Base-by-base conservation (phyloP, 2,888 invertebrate species). In the Tyria jacobaeae region DNA sequence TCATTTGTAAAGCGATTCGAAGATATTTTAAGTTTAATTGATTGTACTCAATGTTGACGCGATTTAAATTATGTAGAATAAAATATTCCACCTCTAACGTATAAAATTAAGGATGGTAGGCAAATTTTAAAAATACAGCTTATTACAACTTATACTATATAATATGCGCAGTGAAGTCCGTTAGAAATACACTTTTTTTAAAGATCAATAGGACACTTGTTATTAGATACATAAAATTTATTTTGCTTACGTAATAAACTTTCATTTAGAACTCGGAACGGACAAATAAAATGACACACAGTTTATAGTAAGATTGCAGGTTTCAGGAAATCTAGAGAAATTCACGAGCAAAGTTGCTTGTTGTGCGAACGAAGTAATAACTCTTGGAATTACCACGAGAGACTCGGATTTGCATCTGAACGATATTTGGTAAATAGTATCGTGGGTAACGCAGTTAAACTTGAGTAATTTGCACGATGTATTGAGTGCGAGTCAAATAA, bases 371-470 rank as follows among this genome's bases (percentile, higher is more conserved):
- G 73, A 66, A 71, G 79, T 76, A 79, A 79, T 82, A 79, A 82
- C 64, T 75, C 66, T 60, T 53, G 31, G 66, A 47, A 72, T 71
- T 76, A 76, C 77, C 79, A 66, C 78, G 64, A 70, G 78, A 79
- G 76, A 72, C 66, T 76, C 54, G 72, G 71, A 84, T 85, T 86
- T 85, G 80, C 82, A 82, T 84, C 79, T 68, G 68, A 69, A 69
- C 70, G 75, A 76, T 80, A 82, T 85, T 83, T 81, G 75, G 74
- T 80, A 79, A 83, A 83, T 81, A 76, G 79, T 70, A 74, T 75
- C 76, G 72, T 70, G 78, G 75, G 76, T 79, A 79, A 74, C 76
- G 73, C 68, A 77, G 70, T 72, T 71, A 75, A 85, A 84, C 83
- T 85, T 82, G 69, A 79, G 79, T 79, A 81, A 82, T 84, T 82